Evolutionary conservation across 2,888 invertebrate species (phyloP).

Genomic region (Dryobota labecula): DNA sequence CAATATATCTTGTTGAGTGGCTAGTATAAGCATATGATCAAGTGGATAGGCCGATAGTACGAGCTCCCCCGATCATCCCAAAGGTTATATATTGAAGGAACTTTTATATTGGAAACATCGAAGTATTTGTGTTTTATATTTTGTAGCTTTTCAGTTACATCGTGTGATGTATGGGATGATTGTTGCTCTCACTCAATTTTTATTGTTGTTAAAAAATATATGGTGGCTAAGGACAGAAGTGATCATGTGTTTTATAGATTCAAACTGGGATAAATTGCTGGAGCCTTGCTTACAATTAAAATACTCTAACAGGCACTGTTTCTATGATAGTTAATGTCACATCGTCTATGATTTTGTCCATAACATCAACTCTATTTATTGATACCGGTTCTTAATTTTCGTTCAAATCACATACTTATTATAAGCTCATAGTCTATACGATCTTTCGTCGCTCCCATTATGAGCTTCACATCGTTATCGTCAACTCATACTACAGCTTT

Average conservation of each 20-base stretch:
- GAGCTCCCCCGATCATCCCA: slow-evolving; percentile 62
- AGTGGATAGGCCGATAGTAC: slow-evolving; percentile 59
- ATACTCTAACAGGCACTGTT: not conserved
- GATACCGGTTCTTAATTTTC: too few relatives aligned
- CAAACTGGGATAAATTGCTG: not conserved
- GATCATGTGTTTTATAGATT: not conserved
- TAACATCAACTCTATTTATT: not conserved
- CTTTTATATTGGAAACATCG: slow-evolving; percentile 68
- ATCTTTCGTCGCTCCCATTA: slow-evolving; percentile 1
- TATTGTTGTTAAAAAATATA: not conserved
- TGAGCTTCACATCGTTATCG: not conserved
- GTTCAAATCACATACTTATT: not conserved
- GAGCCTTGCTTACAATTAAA: not conserved
- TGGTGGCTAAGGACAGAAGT: too few relatives aligned
- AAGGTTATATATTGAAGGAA: slow-evolving; percentile 58
- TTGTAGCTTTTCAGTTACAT: slow-evolving; percentile 42
- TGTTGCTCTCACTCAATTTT: not conserved
- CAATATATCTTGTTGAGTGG: slow-evolving; percentile 61
- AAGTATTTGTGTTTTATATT: slow-evolving; percentile 51
- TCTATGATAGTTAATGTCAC: not conserved
- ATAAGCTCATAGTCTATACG: not conserved
- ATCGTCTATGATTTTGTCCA: not conserved
- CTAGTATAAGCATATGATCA: slow-evolving; percentile 46
- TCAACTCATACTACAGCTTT: not conserved
- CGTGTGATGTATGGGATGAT: not conserved